phyloP scores from a whole-genome alignment of 1,140 invertebrate genomes.

The Formica selysi region DNA sequence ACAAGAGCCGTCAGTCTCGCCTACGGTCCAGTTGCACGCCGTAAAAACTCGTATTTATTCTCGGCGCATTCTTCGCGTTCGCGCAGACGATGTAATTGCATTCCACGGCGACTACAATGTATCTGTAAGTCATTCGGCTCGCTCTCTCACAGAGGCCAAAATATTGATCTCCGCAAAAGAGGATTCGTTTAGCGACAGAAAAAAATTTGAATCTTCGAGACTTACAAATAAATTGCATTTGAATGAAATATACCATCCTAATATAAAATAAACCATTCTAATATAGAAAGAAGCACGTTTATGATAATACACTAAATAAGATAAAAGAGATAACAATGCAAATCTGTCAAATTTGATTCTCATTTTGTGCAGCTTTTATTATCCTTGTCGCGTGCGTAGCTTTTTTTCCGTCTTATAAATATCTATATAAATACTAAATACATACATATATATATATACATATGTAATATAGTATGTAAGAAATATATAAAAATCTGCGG shows the following conservation, averaged over 20 bases:
- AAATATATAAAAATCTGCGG: neutral
- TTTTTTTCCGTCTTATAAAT: constrained; percentile 7
- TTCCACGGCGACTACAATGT: constrained; percentile 47
- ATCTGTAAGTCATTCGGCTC: constrained; percentile 32
- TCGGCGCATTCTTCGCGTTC: constrained; percentile 37
- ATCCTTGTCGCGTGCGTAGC: neutral
- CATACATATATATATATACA: too few relatives aligned
- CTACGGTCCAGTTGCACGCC: constrained; percentile 27
- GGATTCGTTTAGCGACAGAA: neutral
- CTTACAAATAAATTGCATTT: neutral
- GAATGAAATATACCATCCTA: neutral
- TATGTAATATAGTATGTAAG: neutral
- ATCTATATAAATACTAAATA: too few relatives aligned
- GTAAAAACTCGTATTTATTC: constrained; percentile 59
- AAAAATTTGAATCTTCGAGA: neutral
- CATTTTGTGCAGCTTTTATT: neutral
- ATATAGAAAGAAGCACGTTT: neutral
- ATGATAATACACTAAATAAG: neutral
- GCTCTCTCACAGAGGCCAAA: constrained; percentile 14
- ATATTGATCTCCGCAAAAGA: constrained; percentile 43
- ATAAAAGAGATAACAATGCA: neutral
- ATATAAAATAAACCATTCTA: neutral
- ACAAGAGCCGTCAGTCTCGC: constrained; percentile 45
- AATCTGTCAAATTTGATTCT: neutral
- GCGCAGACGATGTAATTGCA: constrained; percentile 59